A percentile compares a stretch with the other conserved stretches of the same genome.
Conservation (phyloP, 2,113 vertebrate genomes). For the Apteryx owenii region DNA sequence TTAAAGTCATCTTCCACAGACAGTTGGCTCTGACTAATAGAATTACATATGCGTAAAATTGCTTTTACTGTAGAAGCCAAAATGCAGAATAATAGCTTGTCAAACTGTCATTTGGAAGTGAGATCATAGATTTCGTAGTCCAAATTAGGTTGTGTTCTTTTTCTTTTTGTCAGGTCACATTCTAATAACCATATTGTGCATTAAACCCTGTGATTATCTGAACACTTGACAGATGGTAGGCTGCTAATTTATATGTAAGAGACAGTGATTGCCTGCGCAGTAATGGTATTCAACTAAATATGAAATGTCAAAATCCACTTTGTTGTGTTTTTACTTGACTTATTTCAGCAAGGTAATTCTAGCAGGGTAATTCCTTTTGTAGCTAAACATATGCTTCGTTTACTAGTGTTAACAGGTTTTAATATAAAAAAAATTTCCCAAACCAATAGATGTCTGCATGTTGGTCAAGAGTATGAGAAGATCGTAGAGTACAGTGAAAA, state of each 20-base stretch:
- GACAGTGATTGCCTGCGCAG: conserved; percentile 77
- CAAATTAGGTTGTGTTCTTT: conserved; percentile 83
- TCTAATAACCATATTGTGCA: conserved; percentile 84
- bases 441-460: neutral
- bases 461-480: neutral
- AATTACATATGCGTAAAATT: conserved; percentile 75
- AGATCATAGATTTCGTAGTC: conserved; percentile 82
- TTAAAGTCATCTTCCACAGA: conserved; percentile 71
- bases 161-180: conserved; percentile 83
- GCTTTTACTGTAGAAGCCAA: conserved; percentile 74
- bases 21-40: conserved; percentile 77
- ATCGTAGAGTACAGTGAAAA: neutral
- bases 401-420: conserved; percentile 16
- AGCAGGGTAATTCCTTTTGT: conserved; percentile 21
- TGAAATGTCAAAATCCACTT: conserved; percentile 80
- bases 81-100: conserved; percentile 82
- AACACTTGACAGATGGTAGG: conserved; percentile 85
- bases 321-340: conserved; percentile 64
- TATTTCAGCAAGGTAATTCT: conserved; percentile 74
- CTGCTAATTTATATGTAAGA: conserved; percentile 83
- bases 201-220: conserved; percentile 84
- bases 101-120: conserved; percentile 80
- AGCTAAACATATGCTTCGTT: conserved; percentile 66
- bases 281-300: conserved; percentile 75
- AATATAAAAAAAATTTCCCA: neutral